Conservation (phyloP, 2,113 vertebrate species). For the Triplophysa tibetana region DNA sequence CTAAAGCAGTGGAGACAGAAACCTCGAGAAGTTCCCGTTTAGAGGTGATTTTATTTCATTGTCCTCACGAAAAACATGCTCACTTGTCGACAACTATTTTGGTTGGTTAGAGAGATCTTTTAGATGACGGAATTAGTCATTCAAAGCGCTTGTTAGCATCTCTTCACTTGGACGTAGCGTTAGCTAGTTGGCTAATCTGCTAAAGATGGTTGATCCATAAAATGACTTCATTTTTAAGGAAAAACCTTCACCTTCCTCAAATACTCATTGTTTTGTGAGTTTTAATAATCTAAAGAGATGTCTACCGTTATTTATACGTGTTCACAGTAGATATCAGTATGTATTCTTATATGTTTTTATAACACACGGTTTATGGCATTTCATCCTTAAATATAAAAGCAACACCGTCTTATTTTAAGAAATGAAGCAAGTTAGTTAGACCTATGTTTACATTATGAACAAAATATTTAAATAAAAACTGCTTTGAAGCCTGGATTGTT, state of each 20-base stretch:
- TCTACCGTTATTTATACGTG: background rate
- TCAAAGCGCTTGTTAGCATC: background rate
- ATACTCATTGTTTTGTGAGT: background rate
- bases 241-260: background rate
- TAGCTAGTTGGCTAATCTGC: constrained; percentile 35
- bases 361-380: background rate
- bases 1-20: constrained; percentile 34
- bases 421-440: background rate
- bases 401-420: background rate
- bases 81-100: background rate
- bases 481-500: background rate
- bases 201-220: constrained; percentile 6
- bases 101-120: background rate
- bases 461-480: background rate
- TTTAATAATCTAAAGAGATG: background rate
- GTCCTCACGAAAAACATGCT: background rate
- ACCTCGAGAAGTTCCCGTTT: constrained; percentile 31
- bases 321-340: background rate
- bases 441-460: background rate
- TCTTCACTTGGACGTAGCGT: background rate
- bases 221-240: background rate
- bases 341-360: background rate
- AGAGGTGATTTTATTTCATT: background rate
- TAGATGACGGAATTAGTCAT: background rate
- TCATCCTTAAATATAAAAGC: background rate